Evolutionary conservation across 2,113 vertebrate genomes (phyloP).

Genomic region (Dermatemys mawii): DNA sequence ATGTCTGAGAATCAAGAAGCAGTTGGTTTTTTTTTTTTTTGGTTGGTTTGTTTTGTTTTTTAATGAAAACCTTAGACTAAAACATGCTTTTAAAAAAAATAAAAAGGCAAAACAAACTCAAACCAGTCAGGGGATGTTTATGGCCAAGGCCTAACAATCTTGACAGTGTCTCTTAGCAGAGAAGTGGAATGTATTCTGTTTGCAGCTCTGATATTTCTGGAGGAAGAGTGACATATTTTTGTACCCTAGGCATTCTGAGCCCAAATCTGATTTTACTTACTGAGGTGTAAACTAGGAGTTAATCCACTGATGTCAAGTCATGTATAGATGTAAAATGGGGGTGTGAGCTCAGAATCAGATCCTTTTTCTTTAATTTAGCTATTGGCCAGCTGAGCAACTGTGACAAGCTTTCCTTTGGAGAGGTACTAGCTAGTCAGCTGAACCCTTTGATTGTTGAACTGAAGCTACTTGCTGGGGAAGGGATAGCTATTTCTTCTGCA

Average conservation of each 20-base stretch:
- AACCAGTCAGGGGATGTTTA: background rate
- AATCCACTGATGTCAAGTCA: background rate
- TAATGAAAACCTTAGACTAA: too few relatives aligned
- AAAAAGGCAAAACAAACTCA: background rate
- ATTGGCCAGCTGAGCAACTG: background rate
- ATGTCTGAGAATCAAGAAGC: background rate
- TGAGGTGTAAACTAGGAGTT: background rate
- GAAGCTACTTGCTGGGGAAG: background rate
- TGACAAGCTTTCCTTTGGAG: background rate
- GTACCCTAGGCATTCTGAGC: background rate
- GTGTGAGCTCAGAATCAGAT: accelerated
- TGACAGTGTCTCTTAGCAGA: background rate
- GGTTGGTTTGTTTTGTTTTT: too few relatives aligned
- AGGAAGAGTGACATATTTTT: background rate
- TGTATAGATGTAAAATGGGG: background rate
- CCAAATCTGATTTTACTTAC: background rate
- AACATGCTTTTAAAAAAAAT: too few relatives aligned
- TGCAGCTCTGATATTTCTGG: background rate
- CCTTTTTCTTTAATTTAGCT: background rate
- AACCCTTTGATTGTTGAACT: background rate
- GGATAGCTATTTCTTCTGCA: background rate
- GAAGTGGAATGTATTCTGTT: background rate
- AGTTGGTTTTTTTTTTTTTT: background rate
- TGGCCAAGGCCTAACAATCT: background rate
- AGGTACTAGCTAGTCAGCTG: background rate